Conservation (phyloP, 2,797 vertebrate species). For the Hypotaenidia philippensis region DNA sequence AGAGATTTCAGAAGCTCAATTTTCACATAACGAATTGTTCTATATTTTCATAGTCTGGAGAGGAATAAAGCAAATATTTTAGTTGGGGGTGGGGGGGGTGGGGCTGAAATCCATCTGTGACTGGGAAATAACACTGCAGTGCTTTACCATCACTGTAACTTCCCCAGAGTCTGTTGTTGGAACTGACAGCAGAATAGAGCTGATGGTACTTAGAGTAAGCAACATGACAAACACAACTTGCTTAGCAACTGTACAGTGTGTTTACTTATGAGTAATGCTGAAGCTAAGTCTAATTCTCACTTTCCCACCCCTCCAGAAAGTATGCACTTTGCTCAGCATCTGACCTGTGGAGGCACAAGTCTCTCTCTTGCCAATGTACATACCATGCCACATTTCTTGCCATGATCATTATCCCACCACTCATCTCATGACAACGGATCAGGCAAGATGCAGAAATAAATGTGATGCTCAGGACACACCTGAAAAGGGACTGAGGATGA, state of each 20-base stretch:
- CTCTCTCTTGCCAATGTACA: not conserved
- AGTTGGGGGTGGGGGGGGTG: not conserved
- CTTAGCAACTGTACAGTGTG: not conserved
- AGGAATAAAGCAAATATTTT: constrained; percentile 59
- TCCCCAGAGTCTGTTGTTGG: not conserved
- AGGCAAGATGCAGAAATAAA: not conserved
- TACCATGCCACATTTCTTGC: not conserved
- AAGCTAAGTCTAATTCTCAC: not conserved
- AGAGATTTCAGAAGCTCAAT: constrained; percentile 2
- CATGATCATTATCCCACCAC: not conserved
- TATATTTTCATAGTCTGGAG: constrained; percentile 40
- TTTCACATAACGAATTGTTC: constrained; percentile 34
- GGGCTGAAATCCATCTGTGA: constrained; percentile 39
- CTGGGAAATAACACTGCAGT: not conserved
- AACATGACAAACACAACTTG: not conserved
- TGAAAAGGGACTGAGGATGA: not conserved
- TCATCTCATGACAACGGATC: rapidly evolving
- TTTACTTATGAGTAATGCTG: not conserved
- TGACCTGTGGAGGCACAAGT: not conserved
- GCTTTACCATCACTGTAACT: not conserved
- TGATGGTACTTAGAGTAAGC: not conserved
- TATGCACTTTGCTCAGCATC: not conserved
- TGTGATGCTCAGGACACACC: not conserved
- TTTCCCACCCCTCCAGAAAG: not conserved
- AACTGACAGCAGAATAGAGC: not conserved